These are phyloP conservation scores for Bostrychus sinensis DNA, from an alignment of 2,113 vertebrate species.

Conservation along the genomic window DNA sequence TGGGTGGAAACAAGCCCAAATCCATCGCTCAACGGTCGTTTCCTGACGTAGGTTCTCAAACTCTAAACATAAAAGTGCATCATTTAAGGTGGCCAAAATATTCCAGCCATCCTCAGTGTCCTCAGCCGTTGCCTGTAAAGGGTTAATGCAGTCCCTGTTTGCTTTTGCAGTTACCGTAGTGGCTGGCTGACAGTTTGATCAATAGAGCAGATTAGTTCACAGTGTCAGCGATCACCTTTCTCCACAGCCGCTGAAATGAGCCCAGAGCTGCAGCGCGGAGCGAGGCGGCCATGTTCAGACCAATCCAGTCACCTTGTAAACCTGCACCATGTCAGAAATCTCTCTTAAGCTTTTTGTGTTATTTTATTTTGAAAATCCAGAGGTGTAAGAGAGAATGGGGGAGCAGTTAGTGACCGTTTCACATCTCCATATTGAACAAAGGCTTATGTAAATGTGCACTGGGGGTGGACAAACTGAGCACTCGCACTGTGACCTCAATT, in stretches of 20 bases:
- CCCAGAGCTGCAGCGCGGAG: constrained; percentile 40
- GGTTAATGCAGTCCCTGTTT: constrained; percentile 74
- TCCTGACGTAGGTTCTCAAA: too few relatives aligned
- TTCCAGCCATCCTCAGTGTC: too few relatives aligned
- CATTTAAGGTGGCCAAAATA: too few relatives aligned
- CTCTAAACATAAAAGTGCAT: too few relatives aligned
- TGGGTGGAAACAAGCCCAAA: too few relatives aligned
- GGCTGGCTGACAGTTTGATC: constrained; percentile 77
- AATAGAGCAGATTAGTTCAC: constrained; percentile 81
- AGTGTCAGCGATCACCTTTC: constrained; percentile 84
- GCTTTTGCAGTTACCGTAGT: constrained; percentile 73
- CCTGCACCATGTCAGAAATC: constrained; percentile 6
- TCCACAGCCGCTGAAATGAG: constrained; percentile 63
- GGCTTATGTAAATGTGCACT: constrained; percentile 55
- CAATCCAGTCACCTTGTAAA: constrained; percentile 13
- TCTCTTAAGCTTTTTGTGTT: not conserved
- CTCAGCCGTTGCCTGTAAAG: constrained; percentile 29
- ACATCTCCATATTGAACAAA: constrained; percentile 44
- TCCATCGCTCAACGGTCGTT: too few relatives aligned
- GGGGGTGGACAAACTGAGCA: constrained; percentile 43
- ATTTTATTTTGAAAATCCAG: too few relatives aligned
- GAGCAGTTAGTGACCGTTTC: constrained; percentile 31
- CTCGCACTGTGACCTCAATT: constrained; percentile 74
- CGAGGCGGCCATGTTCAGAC: constrained; percentile 15
- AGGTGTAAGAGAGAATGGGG: too few relatives aligned